Percentiles rank a stretch among this genome's conserved stretches.
Evolutionary conservation across 2,797 vertebrate genomes (phyloP).

Genomic region (Poeciliopsis turneri): DNA sequence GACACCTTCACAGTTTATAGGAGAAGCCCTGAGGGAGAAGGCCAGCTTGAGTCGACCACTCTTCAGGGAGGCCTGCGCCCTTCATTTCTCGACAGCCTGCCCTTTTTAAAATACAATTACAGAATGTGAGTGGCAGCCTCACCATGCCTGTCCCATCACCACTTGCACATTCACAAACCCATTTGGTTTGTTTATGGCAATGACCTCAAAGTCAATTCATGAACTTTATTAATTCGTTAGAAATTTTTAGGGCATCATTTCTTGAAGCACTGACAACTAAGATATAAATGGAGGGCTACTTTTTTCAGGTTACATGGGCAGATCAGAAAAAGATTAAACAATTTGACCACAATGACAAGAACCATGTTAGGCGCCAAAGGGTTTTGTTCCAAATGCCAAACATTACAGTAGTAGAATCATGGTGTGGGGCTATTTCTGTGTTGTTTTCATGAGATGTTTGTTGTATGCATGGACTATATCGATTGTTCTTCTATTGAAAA

Average conservation of each 20-base stretch:
- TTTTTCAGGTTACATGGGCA: not conserved
- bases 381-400: not conserved
- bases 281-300: not conserved
- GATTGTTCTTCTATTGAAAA: no score
- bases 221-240: constrained; percentile 14
- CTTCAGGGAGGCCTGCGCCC: constrained; percentile 63
- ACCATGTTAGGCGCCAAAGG: not conserved
- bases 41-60: constrained; percentile 48
- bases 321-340: not conserved
- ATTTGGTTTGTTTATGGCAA: constrained; percentile 19
- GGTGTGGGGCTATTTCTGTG: no score
- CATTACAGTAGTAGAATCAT: not conserved
- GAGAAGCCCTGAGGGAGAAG: constrained; percentile 62
- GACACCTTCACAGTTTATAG: constrained; percentile 72
- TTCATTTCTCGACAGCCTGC: constrained; percentile 67
- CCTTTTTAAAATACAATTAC: constrained; percentile 72
- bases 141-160: constrained; percentile 33
- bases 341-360: not conserved
- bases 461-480: no score
- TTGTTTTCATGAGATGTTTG: no score
- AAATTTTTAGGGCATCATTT: not conserved
- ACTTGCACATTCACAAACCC: constrained; percentile 27
- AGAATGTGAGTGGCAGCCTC: constrained; percentile 54
- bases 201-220: constrained; percentile 11
- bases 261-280: not conserved